phyloP scores from a whole-genome alignment of 2,113 vertebrate genomes.

The Dermatemys mawii region DNA sequence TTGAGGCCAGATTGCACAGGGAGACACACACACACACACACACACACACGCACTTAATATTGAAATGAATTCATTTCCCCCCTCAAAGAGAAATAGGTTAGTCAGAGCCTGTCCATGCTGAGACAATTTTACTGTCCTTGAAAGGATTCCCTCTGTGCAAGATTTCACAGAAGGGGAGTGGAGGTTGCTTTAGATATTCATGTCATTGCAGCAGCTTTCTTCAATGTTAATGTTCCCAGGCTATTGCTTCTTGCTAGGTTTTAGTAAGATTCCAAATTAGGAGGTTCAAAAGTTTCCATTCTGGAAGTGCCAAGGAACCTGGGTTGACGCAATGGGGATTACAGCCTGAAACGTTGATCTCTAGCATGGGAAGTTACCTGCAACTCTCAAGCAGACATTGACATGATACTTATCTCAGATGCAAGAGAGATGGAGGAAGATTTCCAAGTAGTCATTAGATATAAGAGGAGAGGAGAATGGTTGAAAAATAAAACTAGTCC shows the following conservation, averaged over 20 bases:
- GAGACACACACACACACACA: no score
- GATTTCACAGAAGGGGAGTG: background rate
- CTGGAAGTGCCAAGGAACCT: background rate
- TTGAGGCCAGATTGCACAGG: accelerated
- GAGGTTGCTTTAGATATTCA: background rate
- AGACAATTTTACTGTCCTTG: background rate
- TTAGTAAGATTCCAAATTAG: background rate
- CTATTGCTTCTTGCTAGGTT: background rate
- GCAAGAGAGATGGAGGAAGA: accelerated
- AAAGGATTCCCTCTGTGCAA: background rate
- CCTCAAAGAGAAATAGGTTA: background rate
- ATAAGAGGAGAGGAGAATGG: background rate
- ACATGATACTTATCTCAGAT: background rate
- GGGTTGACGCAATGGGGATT: background rate
- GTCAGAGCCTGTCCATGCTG: background rate
- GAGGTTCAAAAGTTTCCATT: conserved; percentile 21
- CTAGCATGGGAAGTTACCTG: background rate
- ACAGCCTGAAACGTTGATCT: background rate
- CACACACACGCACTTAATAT: no score
- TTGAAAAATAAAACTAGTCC: background rate
- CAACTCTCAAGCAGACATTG: background rate
- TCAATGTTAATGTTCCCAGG: conserved; percentile 16
- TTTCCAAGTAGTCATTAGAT: background rate
- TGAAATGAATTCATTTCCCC: conserved; percentile 8
- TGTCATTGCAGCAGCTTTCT: background rate